These are phyloP conservation scores for Sebastolobus alascanus DNA, from an alignment of 2,797 vertebrate genomes.

Conservation along the genomic window DNA sequence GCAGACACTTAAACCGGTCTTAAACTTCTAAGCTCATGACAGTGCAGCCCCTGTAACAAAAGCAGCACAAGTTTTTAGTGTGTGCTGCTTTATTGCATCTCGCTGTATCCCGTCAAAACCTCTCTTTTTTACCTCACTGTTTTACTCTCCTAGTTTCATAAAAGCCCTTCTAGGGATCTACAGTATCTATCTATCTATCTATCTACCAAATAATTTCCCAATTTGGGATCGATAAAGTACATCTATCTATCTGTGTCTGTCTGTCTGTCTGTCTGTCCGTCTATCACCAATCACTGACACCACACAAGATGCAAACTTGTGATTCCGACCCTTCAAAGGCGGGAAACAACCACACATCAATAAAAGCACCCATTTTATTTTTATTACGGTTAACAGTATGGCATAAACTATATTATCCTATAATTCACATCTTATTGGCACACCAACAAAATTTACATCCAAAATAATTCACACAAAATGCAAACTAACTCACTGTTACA, in stretches of 20 bases:
- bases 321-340: slow-evolving; percentile 1
- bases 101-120: too few species aligned
- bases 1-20: background rate
- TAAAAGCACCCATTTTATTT: slow-evolving; percentile 66
- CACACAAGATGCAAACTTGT: background rate
- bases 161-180: too few species aligned
- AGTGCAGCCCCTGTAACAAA: background rate
- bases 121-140: too few species aligned
- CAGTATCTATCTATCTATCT: too few species aligned
- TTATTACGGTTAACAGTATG: slow-evolving; percentile 68
- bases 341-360: slow-evolving; percentile 21
- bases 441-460: slow-evolving; percentile 71
- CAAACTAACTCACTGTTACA: slow-evolving; percentile 70
- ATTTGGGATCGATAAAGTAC: too few species aligned
- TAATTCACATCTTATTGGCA: slow-evolving; percentile 73
- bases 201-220: too few species aligned
- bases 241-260: too few species aligned
- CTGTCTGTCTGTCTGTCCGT: too few species aligned
- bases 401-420: slow-evolving; percentile 68
- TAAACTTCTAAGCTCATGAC: background rate
- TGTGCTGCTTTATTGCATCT: too few species aligned
- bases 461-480: slow-evolving; percentile 74
- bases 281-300: too few species aligned
- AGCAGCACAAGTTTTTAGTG: background rate
- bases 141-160: too few species aligned